These are phyloP conservation scores for Dallia pectoralis DNA, from an alignment of 2,797 vertebrate species.

Conservation along the genomic window DNA sequence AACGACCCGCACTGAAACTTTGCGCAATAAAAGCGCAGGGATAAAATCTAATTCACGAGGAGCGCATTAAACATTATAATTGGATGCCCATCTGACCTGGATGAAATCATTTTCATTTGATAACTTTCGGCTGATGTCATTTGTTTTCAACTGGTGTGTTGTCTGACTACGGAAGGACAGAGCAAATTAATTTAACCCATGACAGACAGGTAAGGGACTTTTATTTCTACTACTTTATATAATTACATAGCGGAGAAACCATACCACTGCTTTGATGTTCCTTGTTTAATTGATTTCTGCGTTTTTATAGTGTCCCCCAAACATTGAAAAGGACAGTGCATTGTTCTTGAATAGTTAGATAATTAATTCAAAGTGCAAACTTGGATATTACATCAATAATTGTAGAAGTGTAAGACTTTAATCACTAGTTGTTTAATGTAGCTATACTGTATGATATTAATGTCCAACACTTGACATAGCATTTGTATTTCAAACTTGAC, in stretches of 20 bases:
- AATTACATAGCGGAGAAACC: background rate
- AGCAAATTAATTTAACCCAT: background rate
- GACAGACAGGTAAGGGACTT: background rate
- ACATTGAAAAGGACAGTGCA: background rate
- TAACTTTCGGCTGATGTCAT: background rate
- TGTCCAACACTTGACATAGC: background rate
- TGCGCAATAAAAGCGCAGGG: background rate
- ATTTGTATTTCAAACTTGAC: background rate
- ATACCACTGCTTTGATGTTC: background rate
- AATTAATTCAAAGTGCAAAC: background rate
- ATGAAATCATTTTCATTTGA: background rate
- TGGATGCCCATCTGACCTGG: background rate
- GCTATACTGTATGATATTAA: background rate
- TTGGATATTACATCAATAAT: background rate
- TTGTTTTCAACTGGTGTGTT: background rate
- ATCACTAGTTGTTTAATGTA: background rate
- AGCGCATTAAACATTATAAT: background rate
- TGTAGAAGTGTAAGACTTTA: background rate
- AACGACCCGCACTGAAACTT: conserved; percentile 14
- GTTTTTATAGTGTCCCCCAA: background rate
- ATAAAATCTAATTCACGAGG: background rate
- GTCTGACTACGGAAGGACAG: background rate
- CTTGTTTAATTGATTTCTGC: background rate
- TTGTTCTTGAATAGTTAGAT: background rate
- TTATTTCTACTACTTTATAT: background rate